Percentiles rank a stretch among this genome's conserved stretches.
These are phyloP conservation scores for Schlechtendalia chinensis DNA, from an alignment of 1,140 invertebrate species.

Conservation along the genomic window DNA sequence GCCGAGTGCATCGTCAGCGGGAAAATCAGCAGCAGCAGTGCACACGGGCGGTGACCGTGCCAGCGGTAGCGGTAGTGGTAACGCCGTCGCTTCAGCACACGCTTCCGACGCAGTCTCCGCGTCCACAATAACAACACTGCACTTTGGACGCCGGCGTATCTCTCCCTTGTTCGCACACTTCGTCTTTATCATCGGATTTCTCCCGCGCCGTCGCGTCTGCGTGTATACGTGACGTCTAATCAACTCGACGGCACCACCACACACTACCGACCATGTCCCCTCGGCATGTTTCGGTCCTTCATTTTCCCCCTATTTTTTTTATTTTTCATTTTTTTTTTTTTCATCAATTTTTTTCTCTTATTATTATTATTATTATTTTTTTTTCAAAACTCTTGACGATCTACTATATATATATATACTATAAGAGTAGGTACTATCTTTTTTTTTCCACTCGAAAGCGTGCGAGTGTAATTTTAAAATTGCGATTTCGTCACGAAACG, in stretches of 20 bases:
- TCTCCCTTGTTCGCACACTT: slow-evolving; percentile 21
- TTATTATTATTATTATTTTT: no score
- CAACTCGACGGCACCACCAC: slow-evolving; percentile 17
- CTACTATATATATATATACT: no score
- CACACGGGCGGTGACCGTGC: neutral
- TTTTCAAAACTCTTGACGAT: neutral
- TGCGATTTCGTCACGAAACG: slow-evolving; percentile 1
- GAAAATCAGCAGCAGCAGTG: slow-evolving; percentile 5
- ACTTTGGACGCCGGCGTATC: slow-evolving; percentile 28
- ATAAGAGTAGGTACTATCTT: no score
- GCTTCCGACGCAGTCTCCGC: neutral
- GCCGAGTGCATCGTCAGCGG: slow-evolving; percentile 42
- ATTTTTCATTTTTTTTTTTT: slow-evolving; percentile 16
- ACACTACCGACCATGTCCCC: neutral
- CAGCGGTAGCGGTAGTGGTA: neutral
- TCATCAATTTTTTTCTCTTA: no score
- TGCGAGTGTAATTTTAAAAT: neutral
- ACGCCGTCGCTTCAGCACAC: neutral
- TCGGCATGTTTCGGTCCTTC: neutral
- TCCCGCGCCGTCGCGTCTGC: neutral
- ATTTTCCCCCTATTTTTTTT: neutral
- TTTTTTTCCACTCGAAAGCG: neutral
- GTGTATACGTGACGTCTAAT: slow-evolving; percentile 13
- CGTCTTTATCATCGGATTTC: slow-evolving; percentile 23
- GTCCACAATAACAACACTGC: slow-evolving; percentile 29